phyloP scores from a whole-genome alignment of 2,113 vertebrate species.

The Oceanodroma tethys region DNA sequence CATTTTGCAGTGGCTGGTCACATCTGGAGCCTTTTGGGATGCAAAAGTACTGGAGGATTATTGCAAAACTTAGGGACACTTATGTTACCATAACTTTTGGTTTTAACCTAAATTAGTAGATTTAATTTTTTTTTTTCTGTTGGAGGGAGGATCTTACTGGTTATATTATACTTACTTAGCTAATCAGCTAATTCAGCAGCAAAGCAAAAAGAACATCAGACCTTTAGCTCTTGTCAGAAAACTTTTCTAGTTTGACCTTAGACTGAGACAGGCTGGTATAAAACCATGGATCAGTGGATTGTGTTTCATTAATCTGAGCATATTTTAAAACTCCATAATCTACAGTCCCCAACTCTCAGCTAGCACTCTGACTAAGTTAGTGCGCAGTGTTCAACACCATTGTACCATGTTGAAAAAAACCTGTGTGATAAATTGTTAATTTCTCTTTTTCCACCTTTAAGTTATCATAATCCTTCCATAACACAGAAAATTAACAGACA shows the following conservation, averaged over 20 bases:
- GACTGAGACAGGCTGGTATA: constrained; percentile 50
- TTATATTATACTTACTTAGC: constrained; percentile 16
- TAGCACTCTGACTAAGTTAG: background rate
- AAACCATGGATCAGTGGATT: constrained; percentile 69
- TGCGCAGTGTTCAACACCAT: fast-evolving
- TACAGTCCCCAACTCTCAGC: background rate
- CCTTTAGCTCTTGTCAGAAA: constrained; percentile 59
- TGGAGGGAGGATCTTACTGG: background rate
- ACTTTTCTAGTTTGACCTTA: constrained; percentile 76
- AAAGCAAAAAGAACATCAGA: constrained; percentile 5
- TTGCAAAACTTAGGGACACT: constrained; percentile 79
- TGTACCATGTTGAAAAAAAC: fast-evolving
- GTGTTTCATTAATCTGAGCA: constrained; percentile 6
- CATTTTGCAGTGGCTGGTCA: constrained; percentile 81
- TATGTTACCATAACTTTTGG: constrained; percentile 71
- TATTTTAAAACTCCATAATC: background rate
- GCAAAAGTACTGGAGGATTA: constrained; percentile 79
- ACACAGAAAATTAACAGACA: background rate
- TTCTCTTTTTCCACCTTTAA: background rate
- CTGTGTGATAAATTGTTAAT: background rate
- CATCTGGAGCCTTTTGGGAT: constrained; percentile 79
- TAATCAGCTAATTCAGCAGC: constrained; percentile 51
- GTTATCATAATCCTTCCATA: background rate
- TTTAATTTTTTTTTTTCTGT: background rate
- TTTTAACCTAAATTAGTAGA: constrained; percentile 72